Base-by-base conservation (phyloP, 2,888 invertebrate genomes). In the Meliscaeva auricollis region DNA sequence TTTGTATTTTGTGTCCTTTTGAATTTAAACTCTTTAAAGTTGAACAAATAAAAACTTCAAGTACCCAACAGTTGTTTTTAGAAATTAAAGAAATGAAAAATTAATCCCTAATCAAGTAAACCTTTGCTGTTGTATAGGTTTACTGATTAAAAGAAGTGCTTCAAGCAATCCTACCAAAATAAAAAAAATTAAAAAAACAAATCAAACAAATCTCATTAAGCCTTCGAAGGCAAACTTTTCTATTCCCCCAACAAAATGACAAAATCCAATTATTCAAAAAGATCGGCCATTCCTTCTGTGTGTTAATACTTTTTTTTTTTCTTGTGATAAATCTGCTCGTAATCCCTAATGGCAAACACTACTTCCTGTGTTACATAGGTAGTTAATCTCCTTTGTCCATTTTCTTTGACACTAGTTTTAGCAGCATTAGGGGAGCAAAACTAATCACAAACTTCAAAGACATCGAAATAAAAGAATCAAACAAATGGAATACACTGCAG, bases 291-390 rank as follows among this genome's bases (percentile, higher is more conserved):
- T 38, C 58, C 13, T 38, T 38, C 38, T 6, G 4, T 35, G 20
- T 22, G 38, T 22, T 13, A 11, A 56, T 30, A 58, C 38, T 20
- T 20, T 58, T 56, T 32, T 38, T 20, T 56, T 30, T 54, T 17
- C 17, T 0, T 32, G 35, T 38, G 17, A 62, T 44, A 44, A 44
- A 62, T 62, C 26, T n/a, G n/a, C n/a, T n/a, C n/a, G n/a, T 62
- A 22, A 62, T 62, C 17, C 44, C 44, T 44, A 62, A 38, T 62
- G 62, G 35, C 30, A 38, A 60, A 60, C 22, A 60, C 44, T 62
- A 60, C 44, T 62, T 44, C 11, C 26, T 26, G 4, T 4, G 4
- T 3, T 4, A 26, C 26, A 26, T 3, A 26, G 26, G 26, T 5
- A 26, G 15, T 3, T n/a, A 58, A 62, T 44, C 15, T 5, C 6